Conservation (phyloP, 2,113 vertebrate species). For the Lynx canadensis region DNA sequence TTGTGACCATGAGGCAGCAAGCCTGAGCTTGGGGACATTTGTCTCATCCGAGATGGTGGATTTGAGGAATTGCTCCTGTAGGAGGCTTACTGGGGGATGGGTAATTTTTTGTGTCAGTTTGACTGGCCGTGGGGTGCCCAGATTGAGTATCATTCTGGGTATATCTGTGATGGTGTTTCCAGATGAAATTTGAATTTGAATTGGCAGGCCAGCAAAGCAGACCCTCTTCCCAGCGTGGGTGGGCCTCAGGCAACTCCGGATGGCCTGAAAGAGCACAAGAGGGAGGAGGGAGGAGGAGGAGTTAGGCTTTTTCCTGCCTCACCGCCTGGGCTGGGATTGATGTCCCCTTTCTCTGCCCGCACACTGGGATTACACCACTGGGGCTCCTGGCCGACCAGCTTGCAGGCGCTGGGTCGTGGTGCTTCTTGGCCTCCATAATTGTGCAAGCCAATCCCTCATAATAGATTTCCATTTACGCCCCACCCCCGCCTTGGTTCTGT, state of each 20-base stretch:
- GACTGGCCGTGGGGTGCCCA: neutral
- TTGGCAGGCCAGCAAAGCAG: neutral
- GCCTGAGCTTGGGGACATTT: neutral
- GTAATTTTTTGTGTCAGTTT: neutral
- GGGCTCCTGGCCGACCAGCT: neutral
- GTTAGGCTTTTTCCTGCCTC: neutral
- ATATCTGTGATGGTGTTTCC: neutral
- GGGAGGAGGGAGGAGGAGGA: neutral
- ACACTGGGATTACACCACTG: neutral
- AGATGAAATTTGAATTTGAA: neutral
- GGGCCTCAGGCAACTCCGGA: neutral
- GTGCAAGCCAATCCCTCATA: neutral
- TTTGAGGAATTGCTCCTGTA: no score
- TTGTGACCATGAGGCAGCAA: neutral
- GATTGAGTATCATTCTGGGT: neutral
- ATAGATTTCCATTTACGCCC: neutral
- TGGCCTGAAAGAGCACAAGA: neutral
- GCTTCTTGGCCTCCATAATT: neutral
- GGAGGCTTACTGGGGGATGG: neutral
- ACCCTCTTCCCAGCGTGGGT: accelerated
- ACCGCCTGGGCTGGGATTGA: neutral
- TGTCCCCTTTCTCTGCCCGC: neutral
- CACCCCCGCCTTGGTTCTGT: neutral
- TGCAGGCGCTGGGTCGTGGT: neutral
- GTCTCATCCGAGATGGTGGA: neutral